phyloP scores from a whole-genome alignment of 2,113 vertebrate genomes.

The human region GRCh38 chr6:100275501-100276000 shows the following conservation, averaged over 20 bases:
- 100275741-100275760: background rate
- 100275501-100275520: too few relatives aligned
- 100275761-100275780: background rate
- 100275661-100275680: too few relatives aligned
- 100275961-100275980: background rate
- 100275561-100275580: too few relatives aligned
- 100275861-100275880: background rate
- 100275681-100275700: too few relatives aligned
- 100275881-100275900: background rate
- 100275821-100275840: background rate
- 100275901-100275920: background rate
- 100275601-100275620: too few relatives aligned
- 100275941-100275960: background rate
- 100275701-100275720: too few relatives aligned
- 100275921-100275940: background rate
- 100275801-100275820: background rate
- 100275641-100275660: too few relatives aligned
- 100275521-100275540: too few relatives aligned
- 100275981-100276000: background rate
- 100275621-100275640: too few relatives aligned
- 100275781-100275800: background rate
- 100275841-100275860: background rate
- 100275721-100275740: background rate
- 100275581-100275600: too few relatives aligned
- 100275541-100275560: too few relatives aligned